Conservation (phyloP, 92 coral and sea anemone genomes). For the Pocillopora meandrina region DNA sequence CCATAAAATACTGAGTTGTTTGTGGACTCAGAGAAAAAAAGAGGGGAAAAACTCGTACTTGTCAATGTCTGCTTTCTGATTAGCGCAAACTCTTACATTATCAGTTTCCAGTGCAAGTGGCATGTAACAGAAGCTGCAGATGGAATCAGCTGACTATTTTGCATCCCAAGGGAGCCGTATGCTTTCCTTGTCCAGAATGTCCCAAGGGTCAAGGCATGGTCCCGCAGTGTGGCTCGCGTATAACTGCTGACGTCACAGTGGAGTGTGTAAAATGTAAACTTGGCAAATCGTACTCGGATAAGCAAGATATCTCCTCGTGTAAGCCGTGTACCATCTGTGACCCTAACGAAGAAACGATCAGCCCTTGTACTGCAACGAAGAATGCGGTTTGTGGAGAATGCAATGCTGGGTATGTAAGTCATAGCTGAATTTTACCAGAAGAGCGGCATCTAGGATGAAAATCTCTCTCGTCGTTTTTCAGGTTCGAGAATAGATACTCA, state of each 20-base stretch:
- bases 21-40: too few relatives aligned
- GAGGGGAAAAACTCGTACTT: not conserved
- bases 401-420: slow-evolving; percentile 31
- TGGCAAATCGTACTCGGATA: slow-evolving; percentile 33
- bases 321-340: slow-evolving; percentile 49
- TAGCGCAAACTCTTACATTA: not conserved
- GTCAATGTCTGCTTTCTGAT: not conserved
- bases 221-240: slow-evolving; percentile 40
- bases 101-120: slow-evolving; percentile 22
- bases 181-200: slow-evolving; percentile 19
- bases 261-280: slow-evolving; percentile 20
- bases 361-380: slow-evolving; percentile 25
- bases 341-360: slow-evolving; percentile 35
- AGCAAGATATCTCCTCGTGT: slow-evolving; percentile 37
- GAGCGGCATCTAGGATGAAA: too few relatives aligned
- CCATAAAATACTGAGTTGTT: too few relatives aligned
- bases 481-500: too few relatives aligned
- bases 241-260: slow-evolving; percentile 5
- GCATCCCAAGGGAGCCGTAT: slow-evolving; percentile 7
- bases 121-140: not conserved
- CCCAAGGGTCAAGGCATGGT: slow-evolving; percentile 41
- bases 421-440: too few relatives aligned
- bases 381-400: slow-evolving; percentile 45
- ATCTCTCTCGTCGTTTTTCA: too few relatives aligned
- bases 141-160: slow-evolving; percentile 25